These are phyloP conservation scores for Chaitophorus viminalis DNA, from an alignment of 2,888 invertebrate genomes.

Conservation along the genomic window DNA sequence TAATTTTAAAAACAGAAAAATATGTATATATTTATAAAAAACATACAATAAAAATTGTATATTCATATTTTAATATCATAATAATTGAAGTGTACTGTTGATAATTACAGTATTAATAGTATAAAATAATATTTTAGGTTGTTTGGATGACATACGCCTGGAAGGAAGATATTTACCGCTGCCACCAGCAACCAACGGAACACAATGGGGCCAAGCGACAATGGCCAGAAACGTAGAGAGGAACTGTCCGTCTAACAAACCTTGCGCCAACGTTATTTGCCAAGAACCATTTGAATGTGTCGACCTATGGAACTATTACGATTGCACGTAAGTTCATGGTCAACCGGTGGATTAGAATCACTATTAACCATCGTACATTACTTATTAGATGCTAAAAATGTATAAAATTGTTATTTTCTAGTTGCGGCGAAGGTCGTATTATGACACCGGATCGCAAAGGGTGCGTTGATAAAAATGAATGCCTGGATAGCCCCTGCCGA, in stretches of 20 bases:
- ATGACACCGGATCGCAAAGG: conserved; percentile 90
- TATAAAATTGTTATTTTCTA: conserved; percentile 67
- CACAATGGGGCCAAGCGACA: conserved; percentile 94
- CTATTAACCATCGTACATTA: background rate
- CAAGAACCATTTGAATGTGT: conserved; percentile 93
- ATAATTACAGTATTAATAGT: background rate
- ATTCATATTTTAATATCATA: too few relatives aligned
- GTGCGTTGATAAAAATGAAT: conserved; percentile 95
- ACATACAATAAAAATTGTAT: too few relatives aligned
- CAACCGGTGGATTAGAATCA: background rate
- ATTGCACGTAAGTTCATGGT: conserved; percentile 90
- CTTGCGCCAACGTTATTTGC: conserved; percentile 93
- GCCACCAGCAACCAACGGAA: conserved; percentile 93
- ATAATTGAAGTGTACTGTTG: too few relatives aligned
- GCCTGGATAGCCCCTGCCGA: conserved; percentile 91
- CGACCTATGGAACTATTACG: conserved; percentile 97
- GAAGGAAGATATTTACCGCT: conserved; percentile 95
- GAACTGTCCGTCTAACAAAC: conserved; percentile 94
- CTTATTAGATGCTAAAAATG: too few relatives aligned
- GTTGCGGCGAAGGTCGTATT: conserved; percentile 93
- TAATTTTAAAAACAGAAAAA: too few relatives aligned
- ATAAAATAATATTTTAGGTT: conserved; percentile 70
- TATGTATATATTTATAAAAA: too few relatives aligned
- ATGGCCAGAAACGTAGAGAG: conserved; percentile 92
- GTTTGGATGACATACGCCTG: conserved; percentile 84